Percentiles rank a stretch among this genome's conserved stretches.
phyloP scores from a whole-genome alignment of 2,113 vertebrate genomes.

The Neodon shergylaensis region DNA sequence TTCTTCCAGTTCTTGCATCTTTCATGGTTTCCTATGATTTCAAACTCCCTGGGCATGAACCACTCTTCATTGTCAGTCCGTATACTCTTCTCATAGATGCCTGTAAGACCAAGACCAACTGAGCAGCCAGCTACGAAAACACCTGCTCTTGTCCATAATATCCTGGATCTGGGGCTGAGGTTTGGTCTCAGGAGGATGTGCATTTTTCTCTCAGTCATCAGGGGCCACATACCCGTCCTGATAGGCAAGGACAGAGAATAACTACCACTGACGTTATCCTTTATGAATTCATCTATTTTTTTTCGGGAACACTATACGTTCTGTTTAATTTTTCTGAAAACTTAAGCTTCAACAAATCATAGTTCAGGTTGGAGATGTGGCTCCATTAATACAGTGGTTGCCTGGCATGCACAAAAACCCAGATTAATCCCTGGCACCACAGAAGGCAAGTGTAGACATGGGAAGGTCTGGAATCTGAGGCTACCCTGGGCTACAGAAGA shows the following conservation, averaged over 20 bases:
- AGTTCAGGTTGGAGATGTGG: too few species aligned
- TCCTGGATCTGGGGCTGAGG: background rate
- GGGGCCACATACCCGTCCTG: background rate
- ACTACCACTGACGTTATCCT: background rate
- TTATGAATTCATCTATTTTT: background rate
- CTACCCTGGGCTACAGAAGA: too few species aligned
- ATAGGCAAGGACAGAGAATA: background rate
- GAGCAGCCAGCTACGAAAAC: rapidly evolving
- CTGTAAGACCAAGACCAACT: constrained; percentile 44
- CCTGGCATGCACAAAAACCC: too few species aligned
- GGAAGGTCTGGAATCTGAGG: too few species aligned
- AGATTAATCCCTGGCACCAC: too few species aligned
- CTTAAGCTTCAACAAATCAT: too few species aligned
- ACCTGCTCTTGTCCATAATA: background rate
- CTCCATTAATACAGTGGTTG: too few species aligned
- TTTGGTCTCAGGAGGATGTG: background rate
- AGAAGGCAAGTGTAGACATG: too few species aligned
- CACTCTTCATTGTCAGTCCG: rapidly evolving
- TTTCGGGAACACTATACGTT: too few species aligned
- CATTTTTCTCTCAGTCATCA: background rate
- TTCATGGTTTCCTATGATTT: background rate
- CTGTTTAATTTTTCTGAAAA: too few species aligned
- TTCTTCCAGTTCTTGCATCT: constrained; percentile 58
- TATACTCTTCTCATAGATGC: background rate
- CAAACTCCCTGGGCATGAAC: constrained; percentile 60